Evolutionary conservation across 2,888 invertebrate species (phyloP), one percentile per base, ranked within the genome.

Genomic region (Cryptops parisi): DNA sequence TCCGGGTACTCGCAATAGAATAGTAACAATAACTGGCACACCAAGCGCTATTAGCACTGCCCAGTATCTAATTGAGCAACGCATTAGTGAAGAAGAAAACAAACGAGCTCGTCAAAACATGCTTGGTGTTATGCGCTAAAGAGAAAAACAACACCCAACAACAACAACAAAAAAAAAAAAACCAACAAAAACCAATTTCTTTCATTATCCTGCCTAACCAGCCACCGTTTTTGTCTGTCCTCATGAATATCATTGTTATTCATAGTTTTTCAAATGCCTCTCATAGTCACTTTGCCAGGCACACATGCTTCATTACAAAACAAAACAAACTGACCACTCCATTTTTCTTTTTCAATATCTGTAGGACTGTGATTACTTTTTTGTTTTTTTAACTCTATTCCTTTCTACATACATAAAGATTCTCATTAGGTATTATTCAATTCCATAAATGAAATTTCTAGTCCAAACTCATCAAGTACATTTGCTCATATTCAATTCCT

Each of bases 1-100:
- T 66, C 93, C 94, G 62, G 93, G 93, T 73, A 94, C 93, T 62
- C 83, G 91, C 72, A 93, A 94, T 78, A 84, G 94, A 69, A 88
- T 93, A 74, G 94, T 94, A 63, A 90, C 93, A 72, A 91, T 94
- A 74, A 83, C 85, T 66, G 94, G 94, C 72, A 80, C 81, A 67
- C 79, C 82, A 67, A 81, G 80, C 72, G 84, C 88, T 74, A 90
- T 94, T 74, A 78, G 78, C 71, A 84, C 83, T 72, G 94, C 94
- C 71, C 86, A 89, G 72, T 88, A 81, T 77, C 81, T 93, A 74
- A 93, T 94, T 75, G 89, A 93, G 76, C 90, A 91, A 76, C 86
- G 89, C 75, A 88, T 94, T 72, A 82, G 81, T 72, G 90, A 93
- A 76, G 93, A 93, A 77, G 93, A 94, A 76, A 76, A 84, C 64